Percentiles rank a stretch among this genome's conserved stretches.
Conservation (phyloP, 2,888 invertebrate genomes). For the Epinotia brunnichana region DNA sequence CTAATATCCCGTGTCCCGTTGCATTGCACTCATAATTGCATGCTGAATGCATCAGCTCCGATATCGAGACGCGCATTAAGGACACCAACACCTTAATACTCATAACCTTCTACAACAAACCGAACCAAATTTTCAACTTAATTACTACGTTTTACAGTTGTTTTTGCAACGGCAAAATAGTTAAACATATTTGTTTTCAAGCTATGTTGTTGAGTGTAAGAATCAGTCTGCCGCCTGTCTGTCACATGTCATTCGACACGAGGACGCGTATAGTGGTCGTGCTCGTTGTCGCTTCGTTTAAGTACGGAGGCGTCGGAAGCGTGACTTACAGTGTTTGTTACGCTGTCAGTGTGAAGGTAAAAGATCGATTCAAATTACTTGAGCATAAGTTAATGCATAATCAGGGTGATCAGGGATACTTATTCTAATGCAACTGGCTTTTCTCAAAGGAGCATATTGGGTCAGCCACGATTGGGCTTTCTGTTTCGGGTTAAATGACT, state of each 20-base stretch:
- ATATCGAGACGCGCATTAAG: constrained; percentile 16
- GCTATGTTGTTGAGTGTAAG: constrained; percentile 10
- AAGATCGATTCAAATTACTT: not conserved
- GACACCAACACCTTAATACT: constrained; percentile 9
- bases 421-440: too few species aligned
- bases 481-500: too few species aligned
- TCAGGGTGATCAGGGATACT: too few species aligned
- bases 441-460: too few species aligned
- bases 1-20: constrained; percentile 26
- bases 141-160: not conserved
- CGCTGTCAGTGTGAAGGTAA: constrained; percentile 8
- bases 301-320: constrained; percentile 20
- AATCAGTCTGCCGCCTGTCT: constrained; percentile 36
- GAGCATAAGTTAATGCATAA: not conserved
- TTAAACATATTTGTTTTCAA: not conserved
- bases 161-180: not conserved
- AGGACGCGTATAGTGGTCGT: not conserved
- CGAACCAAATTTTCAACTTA: not conserved
- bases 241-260: constrained; percentile 37
- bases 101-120: not conserved
- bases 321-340: constrained; percentile 13
- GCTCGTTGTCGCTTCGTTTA: constrained; percentile 21
- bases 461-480: too few species aligned
- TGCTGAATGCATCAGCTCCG: constrained; percentile 19
- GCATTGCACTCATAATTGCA: constrained; percentile 24